phyloP scores from a whole-genome alignment of 2,113 vertebrate species.

The Neogobius melanostomus region DNA sequence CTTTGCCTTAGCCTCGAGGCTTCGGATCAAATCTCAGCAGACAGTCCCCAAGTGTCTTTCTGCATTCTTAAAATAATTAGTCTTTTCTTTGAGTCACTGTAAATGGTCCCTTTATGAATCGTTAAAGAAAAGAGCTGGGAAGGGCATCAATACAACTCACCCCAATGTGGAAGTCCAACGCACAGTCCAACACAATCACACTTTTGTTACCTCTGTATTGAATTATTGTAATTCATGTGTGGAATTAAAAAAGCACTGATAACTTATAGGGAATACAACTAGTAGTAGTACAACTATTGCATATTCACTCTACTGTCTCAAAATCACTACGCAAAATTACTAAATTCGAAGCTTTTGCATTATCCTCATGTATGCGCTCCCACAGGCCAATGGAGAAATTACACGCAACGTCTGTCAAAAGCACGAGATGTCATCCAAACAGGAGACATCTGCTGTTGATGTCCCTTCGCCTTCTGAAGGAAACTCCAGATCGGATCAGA shows the following conservation, averaged over 20 bases:
- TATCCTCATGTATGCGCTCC: background rate
- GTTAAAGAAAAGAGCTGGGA: slow-evolving; percentile 12
- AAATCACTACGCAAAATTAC: no score
- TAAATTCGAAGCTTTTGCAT: background rate
- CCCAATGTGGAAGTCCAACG: slow-evolving; percentile 36
- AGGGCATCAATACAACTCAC: slow-evolving; percentile 35
- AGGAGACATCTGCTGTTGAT: background rate
- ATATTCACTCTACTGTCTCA: no score
- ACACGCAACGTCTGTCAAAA: background rate
- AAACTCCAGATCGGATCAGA: slow-evolving; percentile 36
- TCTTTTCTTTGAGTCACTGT: background rate
- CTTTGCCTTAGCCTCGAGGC: background rate
- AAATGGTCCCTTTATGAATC: slow-evolving; percentile 13
- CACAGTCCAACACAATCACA: no score
- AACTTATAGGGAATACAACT: no score
- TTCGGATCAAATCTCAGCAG: slow-evolving; percentile 5
- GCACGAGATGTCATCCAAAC: background rate
- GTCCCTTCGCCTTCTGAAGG: slow-evolving; percentile 13
- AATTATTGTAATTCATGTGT: slow-evolving; percentile 33
- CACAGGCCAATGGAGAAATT: background rate
- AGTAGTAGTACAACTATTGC: no score
- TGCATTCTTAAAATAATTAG: slow-evolving; percentile 5
- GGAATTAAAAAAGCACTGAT: background rate
- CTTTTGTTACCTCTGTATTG: slow-evolving; percentile 20
- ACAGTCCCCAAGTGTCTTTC: background rate